These are phyloP conservation scores for Danaus plexippus DNA, from an alignment of 1,140 invertebrate genomes.

Conservation along the genomic window DNA sequence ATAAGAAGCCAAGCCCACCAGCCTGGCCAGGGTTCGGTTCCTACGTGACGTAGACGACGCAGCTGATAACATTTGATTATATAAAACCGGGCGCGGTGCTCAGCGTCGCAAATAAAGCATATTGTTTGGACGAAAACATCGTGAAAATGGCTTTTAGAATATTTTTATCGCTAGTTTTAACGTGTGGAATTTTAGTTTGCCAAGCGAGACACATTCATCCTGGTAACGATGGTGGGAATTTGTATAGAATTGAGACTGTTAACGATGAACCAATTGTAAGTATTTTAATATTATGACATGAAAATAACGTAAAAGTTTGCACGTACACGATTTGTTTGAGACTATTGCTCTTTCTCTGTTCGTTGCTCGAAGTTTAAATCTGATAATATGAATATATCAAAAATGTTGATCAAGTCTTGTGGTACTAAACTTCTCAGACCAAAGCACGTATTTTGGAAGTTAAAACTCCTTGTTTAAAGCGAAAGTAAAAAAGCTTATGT, in stretches of 20 bases:
- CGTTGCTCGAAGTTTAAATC: no score
- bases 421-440: no score
- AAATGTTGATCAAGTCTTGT: no score
- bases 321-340: no score
- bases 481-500: no score
- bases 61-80: constrained; percentile 30
- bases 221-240: constrained; percentile 6
- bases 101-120: constrained; percentile 19
- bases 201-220: constrained; percentile 33
- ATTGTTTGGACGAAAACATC: constrained; percentile 7
- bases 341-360: no score
- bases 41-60: constrained; percentile 27
- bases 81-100: constrained; percentile 18
- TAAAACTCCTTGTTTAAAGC: no score
- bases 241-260: constrained; percentile 7
- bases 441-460: no score
- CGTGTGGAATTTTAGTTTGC: constrained; percentile 12
- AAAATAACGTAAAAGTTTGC: neutral
- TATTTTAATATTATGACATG: constrained; percentile 2
- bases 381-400: no score
- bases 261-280: constrained; percentile 16
- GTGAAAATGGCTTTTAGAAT: constrained; percentile 13
- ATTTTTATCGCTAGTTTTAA: constrained; percentile 18
- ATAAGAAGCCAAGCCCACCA: constrained; percentile 15
- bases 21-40: constrained; percentile 16